A percentile compares a stretch with the other conserved stretches of the same genome.
Conservation (phyloP, 1,140 invertebrate genomes). For the Himalopsyche phryganea region DNA sequence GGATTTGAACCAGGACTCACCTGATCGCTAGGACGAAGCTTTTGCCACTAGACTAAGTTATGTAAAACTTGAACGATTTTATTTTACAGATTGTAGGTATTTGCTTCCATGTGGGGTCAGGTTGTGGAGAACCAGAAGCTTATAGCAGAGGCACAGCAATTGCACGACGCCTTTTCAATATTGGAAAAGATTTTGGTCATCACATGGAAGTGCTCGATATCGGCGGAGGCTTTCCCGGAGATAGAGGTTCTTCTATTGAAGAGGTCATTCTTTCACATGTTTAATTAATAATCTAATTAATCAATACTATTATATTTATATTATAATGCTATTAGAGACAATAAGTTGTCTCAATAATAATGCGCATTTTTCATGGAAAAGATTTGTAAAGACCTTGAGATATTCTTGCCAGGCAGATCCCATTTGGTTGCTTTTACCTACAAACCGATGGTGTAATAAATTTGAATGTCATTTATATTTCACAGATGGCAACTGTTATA, state of each 20-base stretch:
- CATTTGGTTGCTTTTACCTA: no score
- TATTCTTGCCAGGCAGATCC: no score
- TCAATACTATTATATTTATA: neutral
- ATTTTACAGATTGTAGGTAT: constrained; percentile 69
- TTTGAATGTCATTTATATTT: no score
- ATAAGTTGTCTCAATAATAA: no score
- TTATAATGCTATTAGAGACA: no score
- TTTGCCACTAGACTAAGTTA: no score
- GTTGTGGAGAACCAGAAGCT: constrained; percentile 70
- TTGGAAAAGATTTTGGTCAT: constrained; percentile 65
- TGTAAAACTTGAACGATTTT: no score
- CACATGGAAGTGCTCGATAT: constrained; percentile 76
- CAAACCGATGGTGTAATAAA: no score
- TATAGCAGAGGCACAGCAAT: constrained; percentile 71
- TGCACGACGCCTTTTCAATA: constrained; percentile 65
- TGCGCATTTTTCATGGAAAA: no score
- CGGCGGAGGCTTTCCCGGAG: constrained; percentile 84
- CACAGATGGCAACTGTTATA: constrained; percentile 62
- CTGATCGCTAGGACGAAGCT: no score
- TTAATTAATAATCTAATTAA: neutral
- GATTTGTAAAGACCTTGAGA: no score
- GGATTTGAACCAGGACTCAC: no score
- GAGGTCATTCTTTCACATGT: constrained; percentile 48
- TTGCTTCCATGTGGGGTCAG: constrained; percentile 86
- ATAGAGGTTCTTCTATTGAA: constrained; percentile 60